Evolutionary conservation across 2,113 vertebrate species (phyloP), one percentile per base, ranked within the genome.

Genomic region (Laterallus jamaicensis): DNA sequence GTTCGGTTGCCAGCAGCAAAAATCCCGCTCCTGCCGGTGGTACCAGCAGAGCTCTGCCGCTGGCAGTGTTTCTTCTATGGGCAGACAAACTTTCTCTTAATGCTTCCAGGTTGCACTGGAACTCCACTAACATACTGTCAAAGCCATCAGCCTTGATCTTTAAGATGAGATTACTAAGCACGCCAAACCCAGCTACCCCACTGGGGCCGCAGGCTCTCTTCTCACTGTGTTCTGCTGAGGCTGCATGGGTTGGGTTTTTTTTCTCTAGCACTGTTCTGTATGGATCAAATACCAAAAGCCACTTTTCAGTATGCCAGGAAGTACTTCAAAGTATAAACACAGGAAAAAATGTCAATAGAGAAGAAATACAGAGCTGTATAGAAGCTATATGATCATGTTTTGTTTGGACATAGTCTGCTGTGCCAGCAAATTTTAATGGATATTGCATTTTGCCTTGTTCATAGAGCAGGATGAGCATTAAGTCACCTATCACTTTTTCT

Each of bases 1-100:
- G 28, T 80, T 76, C 37, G 11, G 37, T 40, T 73, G 64, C 56
- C 76, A 29, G n/a, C 31, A 19, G 32, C 44, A 78, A 87, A 84
- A 60, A 6, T 28, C 25, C n/a, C 0, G 0, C 40, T 74, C 29
- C 50, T 84, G 29, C 40, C 2, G 8, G 39, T 37, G 14, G 3
- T 67, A 25, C 44, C 55, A 21, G 1, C 3, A 31, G 32, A 83
- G 24, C 47, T 83, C 44, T 80, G 35, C 32, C 69, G 77, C 40
- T 40, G 25, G 37, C 21, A 35, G 37, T 5, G 24, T 74, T 91
- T 95, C 32, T 20, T 60, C 0, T 8, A 9, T 14, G 42, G n/a
- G 16, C 40, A 94, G 62, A 56, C 54, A 32, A 1, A 12, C 44
- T 62, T 85, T 60, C 22, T 47, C 15, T 39, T 3, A 9, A 26